Conservation (phyloP, 2,797 vertebrate genomes). For the Propithecus perrieri region DNA sequence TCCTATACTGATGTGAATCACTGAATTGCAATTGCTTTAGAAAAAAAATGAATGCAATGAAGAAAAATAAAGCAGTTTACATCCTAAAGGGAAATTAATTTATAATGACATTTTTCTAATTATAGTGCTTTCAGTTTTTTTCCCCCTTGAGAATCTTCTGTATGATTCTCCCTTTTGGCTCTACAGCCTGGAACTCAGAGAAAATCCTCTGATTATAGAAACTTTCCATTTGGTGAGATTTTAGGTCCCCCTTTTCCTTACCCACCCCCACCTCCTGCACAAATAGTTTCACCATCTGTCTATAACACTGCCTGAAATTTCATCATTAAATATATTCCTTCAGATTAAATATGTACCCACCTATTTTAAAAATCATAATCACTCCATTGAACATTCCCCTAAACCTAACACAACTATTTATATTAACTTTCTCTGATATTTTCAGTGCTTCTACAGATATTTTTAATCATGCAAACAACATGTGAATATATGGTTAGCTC, state of each 20-base stretch:
- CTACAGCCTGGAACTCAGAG: conserved; percentile 1
- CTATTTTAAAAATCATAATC: conserved; percentile 53
- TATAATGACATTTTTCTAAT: conserved; percentile 9
- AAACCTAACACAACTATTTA: conserved; percentile 1
- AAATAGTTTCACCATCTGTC: conserved; percentile 65
- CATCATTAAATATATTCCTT: conserved; percentile 42
- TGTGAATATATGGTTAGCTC: conserved; percentile 7
- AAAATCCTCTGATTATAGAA: conserved; percentile 52
- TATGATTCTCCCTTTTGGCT: not conserved
- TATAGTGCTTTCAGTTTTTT: not conserved
- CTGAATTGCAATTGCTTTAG: not conserved
- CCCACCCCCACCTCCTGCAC: not conserved
- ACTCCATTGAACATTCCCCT: conserved; percentile 16
- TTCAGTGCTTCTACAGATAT: conserved; percentile 25
- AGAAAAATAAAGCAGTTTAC: not conserved
- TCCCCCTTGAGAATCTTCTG: conserved; percentile 3
- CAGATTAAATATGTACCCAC: conserved; percentile 9
- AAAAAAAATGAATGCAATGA: not conserved
- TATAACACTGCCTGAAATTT: conserved; percentile 52
- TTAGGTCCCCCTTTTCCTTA: not conserved
- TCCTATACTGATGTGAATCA: not conserved
- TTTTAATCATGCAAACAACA: conserved; percentile 19
- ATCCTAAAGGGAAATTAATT: conserved; percentile 32
- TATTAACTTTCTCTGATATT: conserved; percentile 12
- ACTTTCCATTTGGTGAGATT: conserved; percentile 52